Evolutionary conservation across 2,113 vertebrate genomes (phyloP).

Genomic region (Pedionomus torquatus): DNA sequence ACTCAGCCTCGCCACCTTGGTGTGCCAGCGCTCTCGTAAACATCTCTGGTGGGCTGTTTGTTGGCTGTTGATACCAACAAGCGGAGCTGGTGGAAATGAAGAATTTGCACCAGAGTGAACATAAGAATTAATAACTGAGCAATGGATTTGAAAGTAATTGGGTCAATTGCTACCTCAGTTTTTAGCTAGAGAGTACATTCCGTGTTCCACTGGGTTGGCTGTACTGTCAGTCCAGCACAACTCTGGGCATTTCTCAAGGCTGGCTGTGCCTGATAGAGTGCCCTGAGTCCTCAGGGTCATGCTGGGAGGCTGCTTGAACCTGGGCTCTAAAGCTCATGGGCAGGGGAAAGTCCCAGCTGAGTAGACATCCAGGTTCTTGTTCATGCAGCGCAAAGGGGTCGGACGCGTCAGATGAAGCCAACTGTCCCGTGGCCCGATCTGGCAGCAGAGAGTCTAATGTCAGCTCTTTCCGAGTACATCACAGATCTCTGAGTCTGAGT

Average conservation of each 20-base stretch:
- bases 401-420: not conserved
- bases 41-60: not conserved
- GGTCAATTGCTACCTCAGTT: not conserved
- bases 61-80: not conserved
- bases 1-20: not conserved
- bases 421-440: not conserved
- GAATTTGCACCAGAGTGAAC: not conserved
- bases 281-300: not conserved
- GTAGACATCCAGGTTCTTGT: not conserved
- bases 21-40: not conserved
- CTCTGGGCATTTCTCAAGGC: not conserved
- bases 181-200: not conserved
- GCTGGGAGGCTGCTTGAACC: not conserved
- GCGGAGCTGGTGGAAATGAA: not conserved
- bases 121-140: not conserved
- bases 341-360: not conserved
- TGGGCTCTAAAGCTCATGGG: not conserved
- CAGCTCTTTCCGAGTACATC: not conserved
- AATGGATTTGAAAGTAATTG: not conserved
- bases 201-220: rapidly evolving
- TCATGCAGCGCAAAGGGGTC: rapidly evolving
- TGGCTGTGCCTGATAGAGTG: not conserved
- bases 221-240: not conserved
- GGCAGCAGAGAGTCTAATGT: not conserved
- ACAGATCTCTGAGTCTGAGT: not conserved